Evolutionary conservation across 2,113 vertebrate species (phyloP), one percentile per base, ranked within the genome.

Genomic region (human): DNA sequence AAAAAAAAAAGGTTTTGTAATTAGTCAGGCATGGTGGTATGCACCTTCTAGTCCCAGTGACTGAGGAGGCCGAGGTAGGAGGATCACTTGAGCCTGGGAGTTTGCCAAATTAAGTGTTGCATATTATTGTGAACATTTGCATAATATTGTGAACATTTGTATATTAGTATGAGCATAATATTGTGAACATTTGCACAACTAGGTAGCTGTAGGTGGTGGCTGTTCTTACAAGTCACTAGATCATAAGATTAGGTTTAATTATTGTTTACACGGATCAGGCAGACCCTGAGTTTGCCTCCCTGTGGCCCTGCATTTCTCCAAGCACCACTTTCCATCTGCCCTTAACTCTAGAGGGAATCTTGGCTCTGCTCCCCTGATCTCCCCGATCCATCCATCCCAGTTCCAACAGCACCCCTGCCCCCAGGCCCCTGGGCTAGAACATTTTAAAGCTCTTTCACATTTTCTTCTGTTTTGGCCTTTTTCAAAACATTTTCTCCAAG

Each of bases 401-500:
- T 30, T 3, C 5, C 23, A 40, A 90, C 32, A 13, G 43, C 45
- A 61, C 70, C 6, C 27, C 52, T 55, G 22, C 38, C 55, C 23
- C 50, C 16, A 9, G 64, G 7, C 50, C 45, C 68, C 18, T 64
- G 40, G 43, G 45, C 72, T 32, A 8, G 45, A 38, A 23, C 66
- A n/a, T 61, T 52, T 38, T 18, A 43, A 64, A 66, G 38, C 68
- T 20, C 3, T 38, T 82, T 72, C 75, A 40, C 50, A 35, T 61
- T 86, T 88, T 45, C 35, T 30, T 92, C 59, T 48, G 38, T 86
- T 76, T 52, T 76, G 12, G 11, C 35, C 4, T 38, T 84, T 85
- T 80, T n/a, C 68, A 68, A n/a, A 90, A 45, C 8, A 23, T 87
- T 79, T 61, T 94, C 76, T 94, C 70, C 22, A 40, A 30, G 75